A percentile compares a stretch with the other conserved stretches of the same genome.
These are phyloP conservation scores for Scolopax mira DNA, from an alignment of 2,113 vertebrate species.

Conservation along the genomic window DNA sequence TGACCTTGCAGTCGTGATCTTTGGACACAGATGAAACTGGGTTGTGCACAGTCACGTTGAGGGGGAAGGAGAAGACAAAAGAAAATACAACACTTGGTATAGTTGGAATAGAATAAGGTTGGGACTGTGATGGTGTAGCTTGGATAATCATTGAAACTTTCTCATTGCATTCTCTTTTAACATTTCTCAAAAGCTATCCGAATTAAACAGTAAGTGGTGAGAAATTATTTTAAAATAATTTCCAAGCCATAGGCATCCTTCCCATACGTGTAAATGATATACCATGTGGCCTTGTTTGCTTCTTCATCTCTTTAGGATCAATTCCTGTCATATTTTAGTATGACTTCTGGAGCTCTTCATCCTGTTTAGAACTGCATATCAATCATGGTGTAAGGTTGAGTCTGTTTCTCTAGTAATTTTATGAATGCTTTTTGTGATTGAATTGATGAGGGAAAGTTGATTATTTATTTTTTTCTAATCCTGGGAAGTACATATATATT, in stretches of 20 bases:
- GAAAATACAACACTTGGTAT: not conserved
- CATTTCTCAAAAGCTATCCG: not conserved
- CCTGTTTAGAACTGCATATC: not conserved
- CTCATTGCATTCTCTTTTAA: fast-evolving
- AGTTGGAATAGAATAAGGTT: not conserved
- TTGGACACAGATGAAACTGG: not conserved
- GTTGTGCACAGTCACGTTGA: not conserved
- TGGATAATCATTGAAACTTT: not conserved
- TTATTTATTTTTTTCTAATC: not conserved
- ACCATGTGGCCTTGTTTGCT: not conserved
- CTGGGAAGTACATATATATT: not conserved
- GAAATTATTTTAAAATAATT: not conserved
- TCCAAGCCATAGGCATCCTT: not conserved
- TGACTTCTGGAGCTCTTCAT: not conserved
- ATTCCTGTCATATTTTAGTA: not conserved
- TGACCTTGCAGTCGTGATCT: not conserved
- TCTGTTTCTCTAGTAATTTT: not conserved
- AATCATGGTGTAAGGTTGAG: fast-evolving
- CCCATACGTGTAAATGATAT: not conserved
- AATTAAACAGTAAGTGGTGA: not conserved
- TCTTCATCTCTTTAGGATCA: not conserved
- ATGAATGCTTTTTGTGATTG: not conserved
- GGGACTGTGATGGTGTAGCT: not conserved
- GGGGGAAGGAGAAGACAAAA: not conserved
- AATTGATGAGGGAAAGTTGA: not conserved